phyloP scores from a whole-genome alignment of 2,888 invertebrate genomes.

The Lasioglossum zephyrum region DNA sequence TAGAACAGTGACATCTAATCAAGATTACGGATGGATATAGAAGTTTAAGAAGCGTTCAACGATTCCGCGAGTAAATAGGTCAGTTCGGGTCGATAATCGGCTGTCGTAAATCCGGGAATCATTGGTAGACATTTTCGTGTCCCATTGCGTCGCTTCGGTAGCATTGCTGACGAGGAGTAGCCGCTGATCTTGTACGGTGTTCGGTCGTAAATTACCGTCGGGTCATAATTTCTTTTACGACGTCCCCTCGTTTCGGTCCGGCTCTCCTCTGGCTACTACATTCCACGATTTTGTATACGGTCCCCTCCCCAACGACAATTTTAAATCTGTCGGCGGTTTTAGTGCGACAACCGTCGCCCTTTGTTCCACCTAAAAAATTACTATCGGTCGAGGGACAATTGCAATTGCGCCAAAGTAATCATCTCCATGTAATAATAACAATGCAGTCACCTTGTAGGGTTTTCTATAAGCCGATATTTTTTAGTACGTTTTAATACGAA shows the following conservation, averaged over 20 bases:
- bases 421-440: background rate
- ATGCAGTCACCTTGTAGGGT: background rate
- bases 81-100: slow-evolving; percentile 50
- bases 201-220: slow-evolving; percentile 67
- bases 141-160: background rate
- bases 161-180: slow-evolving; percentile 40
- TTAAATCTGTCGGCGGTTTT: slow-evolving; percentile 43
- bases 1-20: background rate
- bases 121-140: slow-evolving; percentile 18
- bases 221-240: slow-evolving; percentile 74
- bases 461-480: too few species aligned
- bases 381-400: background rate
- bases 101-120: slow-evolving; percentile 41
- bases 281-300: slow-evolving; percentile 43
- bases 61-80: slow-evolving; percentile 39
- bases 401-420: background rate
- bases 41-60: slow-evolving; percentile 17
- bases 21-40: slow-evolving; percentile 22
- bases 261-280: slow-evolving; percentile 20
- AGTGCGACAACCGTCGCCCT: background rate
- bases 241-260: slow-evolving; percentile 55
- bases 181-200: slow-evolving; percentile 37
- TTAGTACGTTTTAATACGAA: too few species aligned
- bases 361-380: background rate
- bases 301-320: slow-evolving; percentile 36